Conservation (phyloP, 92 coral and sea anemone species). For the Bergia sp. region DNA sequence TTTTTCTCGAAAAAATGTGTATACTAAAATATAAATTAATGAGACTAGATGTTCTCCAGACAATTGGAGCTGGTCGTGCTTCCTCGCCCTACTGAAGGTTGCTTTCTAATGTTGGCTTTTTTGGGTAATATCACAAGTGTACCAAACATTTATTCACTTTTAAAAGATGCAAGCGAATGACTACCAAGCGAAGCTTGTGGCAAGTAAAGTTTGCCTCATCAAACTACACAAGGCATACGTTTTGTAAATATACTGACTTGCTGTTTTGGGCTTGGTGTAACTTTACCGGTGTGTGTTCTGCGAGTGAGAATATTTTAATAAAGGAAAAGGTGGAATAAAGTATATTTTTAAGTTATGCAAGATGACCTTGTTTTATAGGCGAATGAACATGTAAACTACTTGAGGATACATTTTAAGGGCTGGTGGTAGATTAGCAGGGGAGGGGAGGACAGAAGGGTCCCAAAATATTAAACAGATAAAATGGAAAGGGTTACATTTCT, state of each 20-base stretch:
- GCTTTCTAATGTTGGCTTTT: neutral
- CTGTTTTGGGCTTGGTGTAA: neutral
- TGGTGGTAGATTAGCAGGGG: too few relatives aligned
- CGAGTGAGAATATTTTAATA: slow-evolving; percentile 41
- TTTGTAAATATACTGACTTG: neutral
- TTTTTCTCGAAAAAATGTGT: too few relatives aligned
- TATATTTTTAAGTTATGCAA: slow-evolving; percentile 14
- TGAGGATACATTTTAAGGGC: too few relatives aligned
- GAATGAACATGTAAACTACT: too few relatives aligned
- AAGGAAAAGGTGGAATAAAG: slow-evolving; percentile 21
- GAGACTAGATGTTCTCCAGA: neutral
- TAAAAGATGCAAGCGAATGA: neutral
- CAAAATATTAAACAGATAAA: too few relatives aligned
- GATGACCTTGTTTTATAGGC: neutral
- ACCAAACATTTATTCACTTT: neutral
- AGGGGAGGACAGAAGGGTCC: too few relatives aligned
- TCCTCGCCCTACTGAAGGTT: neutral
- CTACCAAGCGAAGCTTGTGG: neutral
- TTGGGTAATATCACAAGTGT: neutral
- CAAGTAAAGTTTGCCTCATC: neutral
- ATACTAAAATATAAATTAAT: too few relatives aligned
- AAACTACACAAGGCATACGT: neutral
- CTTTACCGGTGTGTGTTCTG: slow-evolving; percentile 1
- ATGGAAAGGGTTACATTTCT: too few relatives aligned
- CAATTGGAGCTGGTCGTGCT: neutral